Evolutionary conservation across 2,113 vertebrate genomes (phyloP), one percentile per base, ranked within the genome.

Genomic region (Atlantisia rogersi): DNA sequence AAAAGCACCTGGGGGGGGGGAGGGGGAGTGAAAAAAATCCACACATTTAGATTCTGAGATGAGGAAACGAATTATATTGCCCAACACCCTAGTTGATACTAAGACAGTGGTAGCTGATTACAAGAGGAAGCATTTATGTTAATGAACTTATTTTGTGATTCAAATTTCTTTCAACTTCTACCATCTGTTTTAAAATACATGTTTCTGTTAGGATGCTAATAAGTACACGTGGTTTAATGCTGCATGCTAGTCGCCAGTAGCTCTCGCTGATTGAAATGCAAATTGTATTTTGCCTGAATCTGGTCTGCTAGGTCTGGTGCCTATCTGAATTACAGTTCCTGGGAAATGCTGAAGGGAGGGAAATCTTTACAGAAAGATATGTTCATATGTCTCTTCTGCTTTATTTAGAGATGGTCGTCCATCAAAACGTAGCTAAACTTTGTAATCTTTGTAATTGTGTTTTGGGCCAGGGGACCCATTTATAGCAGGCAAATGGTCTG

Each of bases 41-140:
- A 29, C 32, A 25, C 58, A 77, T 84, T 92, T 87, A 64, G 59
- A 65, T 87, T 94, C 64, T 74, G 75, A 81, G 31, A 91, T 80
- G 59, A 88, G 75, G 87, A 96, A 96, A 82, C 80, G 31, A 87
- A 73, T 80, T 1, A 39, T 90, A 37, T 71, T 85, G 48, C 11
- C 40, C 81, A 88, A 32, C 75, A 73, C 46, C 63, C 70, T 77
- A 46, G 82, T 7, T 85, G 89, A 85, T 77, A 63, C 63, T 62
- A 87, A 83, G 84, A 95, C 75, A 95, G 96, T 91, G 68, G 87
- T 91, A 85, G 92, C 87, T 96, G 94, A 96, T 96, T 92, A 96
- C 70, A 76, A 91, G 87, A 92, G 96, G 94, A 97, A 96, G 55
- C 85, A 67, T 82, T 96, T 95, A 97, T 96, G 94, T 76, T 93